Base-by-base conservation (phyloP, 2,113 vertebrate genomes). In the Tupaia chinensis region DNA sequence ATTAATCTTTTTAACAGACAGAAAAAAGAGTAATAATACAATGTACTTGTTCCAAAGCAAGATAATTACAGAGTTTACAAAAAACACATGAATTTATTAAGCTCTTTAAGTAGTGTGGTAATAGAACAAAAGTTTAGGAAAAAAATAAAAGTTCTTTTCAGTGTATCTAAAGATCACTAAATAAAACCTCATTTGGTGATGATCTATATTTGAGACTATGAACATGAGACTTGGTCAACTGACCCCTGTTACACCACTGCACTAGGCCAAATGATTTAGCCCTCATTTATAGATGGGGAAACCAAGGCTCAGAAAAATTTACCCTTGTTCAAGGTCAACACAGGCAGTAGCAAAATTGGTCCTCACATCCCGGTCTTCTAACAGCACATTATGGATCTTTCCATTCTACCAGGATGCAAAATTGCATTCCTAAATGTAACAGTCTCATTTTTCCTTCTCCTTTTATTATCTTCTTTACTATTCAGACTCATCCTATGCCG, bases 381-480 rank as follows among this genome's bases (percentile, higher is more conserved):
- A 60, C 0, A 27, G 56, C 27, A 68, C 70, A 25, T 19, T 72
- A 53, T 85, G 34, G 61, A 19, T 11, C 19, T 44, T 58, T 44
- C 72, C 7, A 0, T 32, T 16, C 44, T 15, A n/a, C 12, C 44
- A 73, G 32, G 8, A 44, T 95, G 63, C 19, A 53, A 58, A 87
- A 78, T 20, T 60, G 0, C 53, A 82, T 65, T 82, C 66, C 60
- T 91, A 79, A 76, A 63, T 34, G 16, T 13, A 69, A 82, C 27
- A 29, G 23, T 23, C 12, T 68, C 22, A 0, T 79, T 84, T 96
- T 54, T 61, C 83, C 44, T 34, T 16, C 25, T 88, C 74, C n/a
- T 78, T 93, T 95, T 65, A 80, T 78, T 79, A 76, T 20, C 61
- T 94, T 1, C n/a, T 89, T 90, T 65, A 20, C 83, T 83, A 88